Evolutionary conservation across 1,140 invertebrate genomes (phyloP).

Genomic region (Megalonaias nervosa): DNA sequence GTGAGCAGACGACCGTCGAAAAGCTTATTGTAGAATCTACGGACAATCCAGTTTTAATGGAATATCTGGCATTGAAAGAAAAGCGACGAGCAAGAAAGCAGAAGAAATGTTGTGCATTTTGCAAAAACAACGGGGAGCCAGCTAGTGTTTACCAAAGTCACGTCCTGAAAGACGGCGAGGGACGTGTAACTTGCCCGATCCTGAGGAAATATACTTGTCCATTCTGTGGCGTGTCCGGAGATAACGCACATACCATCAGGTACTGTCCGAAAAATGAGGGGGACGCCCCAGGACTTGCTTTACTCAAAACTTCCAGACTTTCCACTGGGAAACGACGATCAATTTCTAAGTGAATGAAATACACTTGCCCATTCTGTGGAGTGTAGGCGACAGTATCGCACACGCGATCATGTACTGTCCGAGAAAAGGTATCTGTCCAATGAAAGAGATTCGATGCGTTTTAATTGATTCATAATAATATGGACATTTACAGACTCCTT

Average conservation of each 20-base stretch:
- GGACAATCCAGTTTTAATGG: background rate
- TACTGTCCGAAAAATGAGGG: constrained; percentile 61
- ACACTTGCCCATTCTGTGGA: no score
- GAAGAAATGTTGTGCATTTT: constrained; percentile 65
- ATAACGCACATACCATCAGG: constrained; percentile 74
- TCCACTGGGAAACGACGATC: no score
- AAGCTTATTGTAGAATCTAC: no score
- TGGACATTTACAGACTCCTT: no score
- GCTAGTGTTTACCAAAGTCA: constrained; percentile 72
- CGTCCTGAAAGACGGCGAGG: constrained; percentile 51
- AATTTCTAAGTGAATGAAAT: no score
- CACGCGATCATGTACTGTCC: no score
- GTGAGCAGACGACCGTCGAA: background rate
- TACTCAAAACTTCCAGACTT: no score
- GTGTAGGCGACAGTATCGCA: no score
- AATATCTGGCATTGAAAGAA: background rate
- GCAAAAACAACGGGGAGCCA: constrained; percentile 74
- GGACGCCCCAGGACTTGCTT: no score
- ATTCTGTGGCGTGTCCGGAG: constrained; percentile 73
- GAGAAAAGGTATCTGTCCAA: no score
- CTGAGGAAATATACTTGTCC: constrained; percentile 73
- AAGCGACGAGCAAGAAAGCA: background rate
- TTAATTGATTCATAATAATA: no score
- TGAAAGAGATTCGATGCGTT: no score
- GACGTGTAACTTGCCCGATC: constrained; percentile 73